These are phyloP conservation scores for Triops longicaudatus DNA, from an alignment of 1,140 invertebrate species.

Conservation along the genomic window DNA sequence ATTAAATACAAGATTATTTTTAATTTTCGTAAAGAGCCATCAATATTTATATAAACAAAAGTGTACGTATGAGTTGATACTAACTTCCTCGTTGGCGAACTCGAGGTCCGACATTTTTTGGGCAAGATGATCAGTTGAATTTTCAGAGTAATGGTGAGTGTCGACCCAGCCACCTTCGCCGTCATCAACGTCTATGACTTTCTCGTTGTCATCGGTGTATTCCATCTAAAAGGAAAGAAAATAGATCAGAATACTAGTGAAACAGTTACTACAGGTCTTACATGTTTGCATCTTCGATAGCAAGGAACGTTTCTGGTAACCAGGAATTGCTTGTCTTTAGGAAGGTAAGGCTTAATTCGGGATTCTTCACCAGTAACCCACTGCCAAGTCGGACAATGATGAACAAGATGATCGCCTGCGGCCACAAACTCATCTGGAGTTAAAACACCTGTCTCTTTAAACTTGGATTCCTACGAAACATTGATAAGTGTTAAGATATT, in stretches of 20 bases:
- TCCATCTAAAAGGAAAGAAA: slow-evolving; percentile 62
- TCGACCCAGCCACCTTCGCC: slow-evolving; percentile 96
- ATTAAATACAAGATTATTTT: background rate
- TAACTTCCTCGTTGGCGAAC: background rate
- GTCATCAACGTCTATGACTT: slow-evolving; percentile 79
- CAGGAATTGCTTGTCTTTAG: slow-evolving; percentile 93
- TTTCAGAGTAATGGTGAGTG: slow-evolving; percentile 80
- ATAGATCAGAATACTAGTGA: no score
- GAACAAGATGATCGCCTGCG: slow-evolving; percentile 95
- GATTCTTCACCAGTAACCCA: slow-evolving; percentile 88
- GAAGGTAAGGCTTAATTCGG: slow-evolving; percentile 77
- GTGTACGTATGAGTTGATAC: background rate
- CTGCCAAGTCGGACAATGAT: slow-evolving; percentile 99
- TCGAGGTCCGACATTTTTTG: background rate
- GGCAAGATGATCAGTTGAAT: slow-evolving; percentile 26
- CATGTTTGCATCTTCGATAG: slow-evolving; percentile 83
- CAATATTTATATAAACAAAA: no score
- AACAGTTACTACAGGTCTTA: no score
- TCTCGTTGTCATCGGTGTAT: slow-evolving; percentile 77
- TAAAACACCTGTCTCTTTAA: slow-evolving; percentile 93
- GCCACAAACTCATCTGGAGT: slow-evolving; percentile 95
- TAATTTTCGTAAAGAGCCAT: background rate
- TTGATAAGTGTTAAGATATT: slow-evolving; percentile 25
- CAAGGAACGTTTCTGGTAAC: slow-evolving; percentile 95
- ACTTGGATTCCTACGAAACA: slow-evolving; percentile 85